Evolutionary conservation across 2,113 vertebrate species (phyloP).

Genomic region (Calidris pygmaea): DNA sequence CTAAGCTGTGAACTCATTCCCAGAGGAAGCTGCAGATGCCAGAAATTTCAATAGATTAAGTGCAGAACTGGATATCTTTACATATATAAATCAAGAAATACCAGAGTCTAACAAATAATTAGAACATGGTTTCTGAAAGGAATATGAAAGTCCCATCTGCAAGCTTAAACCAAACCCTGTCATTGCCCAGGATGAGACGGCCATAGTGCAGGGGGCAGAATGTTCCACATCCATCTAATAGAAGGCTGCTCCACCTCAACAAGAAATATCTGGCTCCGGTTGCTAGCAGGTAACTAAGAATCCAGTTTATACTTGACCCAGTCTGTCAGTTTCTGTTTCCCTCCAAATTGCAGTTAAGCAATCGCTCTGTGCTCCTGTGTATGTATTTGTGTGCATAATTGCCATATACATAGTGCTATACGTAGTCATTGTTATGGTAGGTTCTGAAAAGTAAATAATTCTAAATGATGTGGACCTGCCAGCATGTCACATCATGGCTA

Average conservation of each 20-base stretch:
- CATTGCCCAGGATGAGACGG: background rate
- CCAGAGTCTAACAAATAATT: background rate
- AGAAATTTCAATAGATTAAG: background rate
- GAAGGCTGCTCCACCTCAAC: background rate
- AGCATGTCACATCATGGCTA: background rate
- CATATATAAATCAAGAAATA: background rate
- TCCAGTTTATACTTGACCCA: background rate
- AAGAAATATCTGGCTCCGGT: background rate
- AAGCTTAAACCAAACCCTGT: background rate
- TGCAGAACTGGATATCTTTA: background rate
- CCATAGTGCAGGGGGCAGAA: background rate
- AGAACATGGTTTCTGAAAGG: background rate
- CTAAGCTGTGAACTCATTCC: background rate
- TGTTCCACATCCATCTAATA: background rate
- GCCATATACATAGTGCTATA: background rate
- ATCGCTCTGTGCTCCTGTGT: fast-evolving
- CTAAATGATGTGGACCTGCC: background rate
- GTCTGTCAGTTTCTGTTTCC: background rate
- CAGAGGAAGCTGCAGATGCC: background rate
- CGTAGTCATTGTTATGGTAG: background rate
- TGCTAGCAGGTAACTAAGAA: background rate
- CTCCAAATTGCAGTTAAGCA: background rate
- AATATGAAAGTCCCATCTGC: background rate
- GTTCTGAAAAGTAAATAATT: background rate
- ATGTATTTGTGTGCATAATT: background rate